These are phyloP conservation scores for Lapara coniferarum DNA, from an alignment of 2,888 invertebrate genomes.

Conservation along the genomic window DNA sequence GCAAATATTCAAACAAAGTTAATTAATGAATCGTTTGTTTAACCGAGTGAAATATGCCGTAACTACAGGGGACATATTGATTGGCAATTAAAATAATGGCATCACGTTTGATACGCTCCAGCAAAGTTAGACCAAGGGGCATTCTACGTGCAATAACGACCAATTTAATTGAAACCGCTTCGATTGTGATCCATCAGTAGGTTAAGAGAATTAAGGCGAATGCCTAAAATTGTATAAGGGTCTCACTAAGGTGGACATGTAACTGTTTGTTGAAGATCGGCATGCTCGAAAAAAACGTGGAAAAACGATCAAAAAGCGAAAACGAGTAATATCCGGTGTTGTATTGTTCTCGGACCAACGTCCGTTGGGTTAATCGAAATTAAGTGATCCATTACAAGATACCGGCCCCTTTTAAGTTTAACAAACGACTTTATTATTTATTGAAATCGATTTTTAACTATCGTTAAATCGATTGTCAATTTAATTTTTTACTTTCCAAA, in stretches of 20 bases:
- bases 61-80: constrained; percentile 73
- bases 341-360: constrained; percentile 71
- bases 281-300: constrained; percentile 63
- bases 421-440: constrained; percentile 71
- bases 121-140: constrained; percentile 53
- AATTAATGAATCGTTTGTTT: constrained; percentile 68
- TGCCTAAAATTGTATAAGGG: constrained; percentile 30
- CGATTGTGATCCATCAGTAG: constrained; percentile 25
- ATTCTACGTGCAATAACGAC: constrained; percentile 54
- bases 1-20: constrained; percentile 78
- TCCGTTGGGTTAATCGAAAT: constrained; percentile 76
- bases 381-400: constrained; percentile 82
- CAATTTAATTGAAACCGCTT: constrained; percentile 39
- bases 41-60: constrained; percentile 67
- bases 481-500: constrained; percentile 27
- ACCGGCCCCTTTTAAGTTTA: constrained; percentile 63
- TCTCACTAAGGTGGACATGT: constrained; percentile 49
- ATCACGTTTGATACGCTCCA: constrained; percentile 63
- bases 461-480: constrained; percentile 50
- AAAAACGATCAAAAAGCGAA: constrained; percentile 74
- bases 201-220: constrained; percentile 8
- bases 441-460: constrained; percentile 68
- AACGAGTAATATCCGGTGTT: constrained; percentile 79
- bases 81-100: constrained; percentile 77
- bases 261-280: constrained; percentile 66